phyloP scores from a whole-genome alignment of 2,888 invertebrate species.

The Aricia artaxerxes region DNA sequence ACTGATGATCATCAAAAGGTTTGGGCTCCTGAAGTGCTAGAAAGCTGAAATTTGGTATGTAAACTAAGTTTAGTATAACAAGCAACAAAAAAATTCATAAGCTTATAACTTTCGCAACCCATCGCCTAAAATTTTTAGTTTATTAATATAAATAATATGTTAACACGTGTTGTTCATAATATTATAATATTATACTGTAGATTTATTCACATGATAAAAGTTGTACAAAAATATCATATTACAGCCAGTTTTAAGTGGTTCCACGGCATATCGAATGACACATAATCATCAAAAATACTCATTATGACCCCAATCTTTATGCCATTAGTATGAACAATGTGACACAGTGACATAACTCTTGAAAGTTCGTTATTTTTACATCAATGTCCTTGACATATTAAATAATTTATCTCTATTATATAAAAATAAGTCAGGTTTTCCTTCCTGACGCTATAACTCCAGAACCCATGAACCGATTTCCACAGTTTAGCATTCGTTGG shows the following conservation, averaged over 20 bases:
- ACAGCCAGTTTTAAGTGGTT: neutral
- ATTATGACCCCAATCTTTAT: slow-evolving; percentile 20
- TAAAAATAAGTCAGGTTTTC: no score
- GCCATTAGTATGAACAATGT: neutral
- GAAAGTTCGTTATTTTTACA: neutral
- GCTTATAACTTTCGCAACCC: no score
- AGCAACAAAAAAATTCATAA: no score
- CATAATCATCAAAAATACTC: neutral
- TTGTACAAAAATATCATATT: slow-evolving; percentile 20
- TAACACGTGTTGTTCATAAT: neutral
- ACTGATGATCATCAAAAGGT: no score
- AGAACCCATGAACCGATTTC: no score
- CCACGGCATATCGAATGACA: slow-evolving; percentile 20
- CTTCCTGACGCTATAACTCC: no score
- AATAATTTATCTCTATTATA: no score
- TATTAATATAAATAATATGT: slow-evolving; percentile 1
- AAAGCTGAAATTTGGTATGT: no score
- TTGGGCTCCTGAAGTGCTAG: no score
- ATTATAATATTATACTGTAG: neutral
- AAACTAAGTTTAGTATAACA: no score
- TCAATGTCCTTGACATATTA: neutral
- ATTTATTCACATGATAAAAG: slow-evolving; percentile 23
- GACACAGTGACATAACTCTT: slow-evolving; percentile 1
- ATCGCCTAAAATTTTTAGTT: neutral
- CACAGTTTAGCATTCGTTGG: no score